phyloP scores from a whole-genome alignment of 2,797 vertebrate genomes.

The Gymnopithys bicolor region DNA sequence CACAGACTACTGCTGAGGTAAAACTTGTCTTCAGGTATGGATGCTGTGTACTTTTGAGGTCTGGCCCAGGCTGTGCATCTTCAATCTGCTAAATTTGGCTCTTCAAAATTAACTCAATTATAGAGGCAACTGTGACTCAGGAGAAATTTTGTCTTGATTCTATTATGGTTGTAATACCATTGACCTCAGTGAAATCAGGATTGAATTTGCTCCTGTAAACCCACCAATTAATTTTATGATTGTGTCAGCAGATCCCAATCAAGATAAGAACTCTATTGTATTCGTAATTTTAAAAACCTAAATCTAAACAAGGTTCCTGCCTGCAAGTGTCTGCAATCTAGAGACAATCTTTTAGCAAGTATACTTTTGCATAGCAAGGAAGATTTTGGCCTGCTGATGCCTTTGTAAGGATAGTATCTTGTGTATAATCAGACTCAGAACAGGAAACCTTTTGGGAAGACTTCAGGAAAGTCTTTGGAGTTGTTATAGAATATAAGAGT shows the following conservation, averaged over 20 bases:
- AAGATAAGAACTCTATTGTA: slow-evolving; percentile 20
- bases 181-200: slow-evolving; percentile 11
- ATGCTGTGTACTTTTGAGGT: background rate
- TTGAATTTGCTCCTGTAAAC: slow-evolving; percentile 12
- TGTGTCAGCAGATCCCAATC: slow-evolving; percentile 14
- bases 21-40: background rate
- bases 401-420: background rate
- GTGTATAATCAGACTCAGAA: background rate
- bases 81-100: background rate
- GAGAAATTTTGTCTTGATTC: slow-evolving; percentile 19
- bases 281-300: background rate
- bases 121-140: background rate
- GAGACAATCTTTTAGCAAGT: background rate
- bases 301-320: background rate
- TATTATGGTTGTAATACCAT: background rate
- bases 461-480: background rate
- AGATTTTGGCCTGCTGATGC: background rate
- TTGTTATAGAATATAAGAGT: background rate
- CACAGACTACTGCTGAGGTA: background rate
- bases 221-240: slow-evolving; percentile 33
- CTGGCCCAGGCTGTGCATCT: background rate
- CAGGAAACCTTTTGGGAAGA: background rate
- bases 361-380: background rate
- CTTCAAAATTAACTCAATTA: slow-evolving; percentile 6
- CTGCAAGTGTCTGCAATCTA: background rate